Evolutionary conservation across 2,113 vertebrate species (phyloP).

Genomic region (Hippocampus comes): DNA sequence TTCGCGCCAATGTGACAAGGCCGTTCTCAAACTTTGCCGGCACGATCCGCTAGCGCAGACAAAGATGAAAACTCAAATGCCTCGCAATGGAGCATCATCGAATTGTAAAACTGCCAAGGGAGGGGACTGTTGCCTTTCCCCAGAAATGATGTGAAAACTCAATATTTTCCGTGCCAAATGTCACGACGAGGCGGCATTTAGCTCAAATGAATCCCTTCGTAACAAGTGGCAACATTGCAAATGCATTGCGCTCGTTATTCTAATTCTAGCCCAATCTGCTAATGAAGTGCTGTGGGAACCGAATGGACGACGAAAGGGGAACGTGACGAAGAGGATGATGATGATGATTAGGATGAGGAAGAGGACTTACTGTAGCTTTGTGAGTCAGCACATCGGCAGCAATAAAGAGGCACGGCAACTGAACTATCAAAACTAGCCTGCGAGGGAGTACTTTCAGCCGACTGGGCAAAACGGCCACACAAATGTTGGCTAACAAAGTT

Average conservation of each 20-base stretch:
- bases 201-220: neutral
- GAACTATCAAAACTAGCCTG: conserved; percentile 26
- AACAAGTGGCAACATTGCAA: neutral
- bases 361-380: conserved; percentile 25
- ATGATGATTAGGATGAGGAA: conserved; percentile 5
- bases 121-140: neutral
- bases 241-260: neutral
- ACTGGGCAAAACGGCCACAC: conserved; percentile 29
- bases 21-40: neutral
- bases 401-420: conserved; percentile 24
- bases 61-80: too few species aligned
- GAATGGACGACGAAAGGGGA: neutral
- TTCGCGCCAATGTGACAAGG: neutral
- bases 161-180: neutral
- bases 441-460: conserved; percentile 27
- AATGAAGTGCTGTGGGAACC: neutral
- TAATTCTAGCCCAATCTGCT: neutral
- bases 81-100: neutral
- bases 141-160: neutral
- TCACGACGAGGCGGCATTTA: neutral
- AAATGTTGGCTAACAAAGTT: conserved; percentile 34
- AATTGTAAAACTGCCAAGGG: neutral
- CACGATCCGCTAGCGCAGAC: neutral
- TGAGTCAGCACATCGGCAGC: conserved; percentile 28
- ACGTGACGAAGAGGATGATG: neutral